Evolutionary conservation across 2,888 invertebrate genomes (phyloP).

Genomic region (Drosophila limbata): DNA sequence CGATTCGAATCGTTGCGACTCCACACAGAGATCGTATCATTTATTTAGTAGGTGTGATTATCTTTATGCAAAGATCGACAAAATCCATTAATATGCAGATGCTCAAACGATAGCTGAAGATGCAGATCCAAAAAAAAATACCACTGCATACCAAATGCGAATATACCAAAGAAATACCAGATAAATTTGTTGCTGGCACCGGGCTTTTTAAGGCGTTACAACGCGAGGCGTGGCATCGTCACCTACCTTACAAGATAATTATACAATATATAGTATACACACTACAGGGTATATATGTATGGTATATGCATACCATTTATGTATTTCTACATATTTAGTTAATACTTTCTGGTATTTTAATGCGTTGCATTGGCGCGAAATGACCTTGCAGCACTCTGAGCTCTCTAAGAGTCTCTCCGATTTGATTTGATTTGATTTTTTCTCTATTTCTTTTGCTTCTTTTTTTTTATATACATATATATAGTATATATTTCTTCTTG

Average conservation of each 20-base stretch:
- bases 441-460: constrained; percentile 5
- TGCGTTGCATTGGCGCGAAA: constrained; percentile 61
- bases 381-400: constrained; percentile 59
- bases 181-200: constrained; percentile 40
- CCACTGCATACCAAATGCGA: not conserved
- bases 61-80: constrained; percentile 74
- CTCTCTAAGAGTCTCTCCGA: constrained; percentile 18
- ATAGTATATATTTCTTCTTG: constrained; percentile 12
- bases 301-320: constrained; percentile 12
- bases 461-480: constrained; percentile 6
- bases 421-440: constrained; percentile 24
- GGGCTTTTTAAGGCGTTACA: not conserved
- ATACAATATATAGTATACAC: constrained; percentile 8
- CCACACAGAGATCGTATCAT: constrained; percentile 47
- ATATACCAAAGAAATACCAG: constrained; percentile 21
- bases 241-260: constrained; percentile 12
- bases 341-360: constrained; percentile 73
- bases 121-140: constrained; percentile 5
- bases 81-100: constrained; percentile 49
- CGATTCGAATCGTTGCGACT: constrained; percentile 5
- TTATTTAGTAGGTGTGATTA: constrained; percentile 81
- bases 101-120: not conserved
- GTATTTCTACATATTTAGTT: constrained; percentile 36
- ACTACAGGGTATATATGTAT: constrained; percentile 14
- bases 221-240: constrained; percentile 37